These are phyloP conservation scores for Nebria ingens DNA, from an alignment of 1,140 invertebrate species.

Conservation along the genomic window DNA sequence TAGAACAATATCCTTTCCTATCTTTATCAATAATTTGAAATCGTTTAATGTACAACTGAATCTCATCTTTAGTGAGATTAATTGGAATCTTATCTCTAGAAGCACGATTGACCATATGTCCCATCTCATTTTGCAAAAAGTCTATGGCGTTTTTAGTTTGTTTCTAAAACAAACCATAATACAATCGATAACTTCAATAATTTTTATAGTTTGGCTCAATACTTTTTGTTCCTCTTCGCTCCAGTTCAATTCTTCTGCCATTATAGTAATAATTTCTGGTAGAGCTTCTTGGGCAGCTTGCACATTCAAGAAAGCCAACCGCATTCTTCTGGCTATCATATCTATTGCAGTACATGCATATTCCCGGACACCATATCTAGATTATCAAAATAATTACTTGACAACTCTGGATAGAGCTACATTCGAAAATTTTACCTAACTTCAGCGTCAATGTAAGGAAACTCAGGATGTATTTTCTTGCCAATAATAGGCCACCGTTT, in stretches of 20 bases:
- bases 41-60: conserved; percentile 85
- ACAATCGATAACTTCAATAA: background rate
- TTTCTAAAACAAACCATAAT: conserved; percentile 38
- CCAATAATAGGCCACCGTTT: conserved; percentile 96
- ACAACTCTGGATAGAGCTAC: conserved; percentile 16
- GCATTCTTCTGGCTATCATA: conserved; percentile 85
- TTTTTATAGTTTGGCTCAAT: background rate
- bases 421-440: conserved; percentile 40
- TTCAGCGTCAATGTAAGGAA: conserved; percentile 98
- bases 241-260: conserved; percentile 96
- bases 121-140: conserved; percentile 93
- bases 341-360: conserved; percentile 95
- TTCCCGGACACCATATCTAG: conserved; percentile 81
- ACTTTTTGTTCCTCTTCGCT: conserved; percentile 63
- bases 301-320: conserved; percentile 93
- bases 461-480: conserved; percentile 90
- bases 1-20: conserved; percentile 94
- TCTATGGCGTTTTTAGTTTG: conserved; percentile 70
- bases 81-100: conserved; percentile 82
- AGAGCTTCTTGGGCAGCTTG: conserved; percentile 93
- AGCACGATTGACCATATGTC: conserved; percentile 82
- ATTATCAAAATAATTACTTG: conserved; percentile 5
- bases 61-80: conserved; percentile 90
- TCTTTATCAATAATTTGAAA: conserved; percentile 94
- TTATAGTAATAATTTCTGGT: conserved; percentile 85